These are phyloP conservation scores for Xiphydria camelus DNA, from an alignment of 2,888 invertebrate genomes.

Conservation along the genomic window DNA sequence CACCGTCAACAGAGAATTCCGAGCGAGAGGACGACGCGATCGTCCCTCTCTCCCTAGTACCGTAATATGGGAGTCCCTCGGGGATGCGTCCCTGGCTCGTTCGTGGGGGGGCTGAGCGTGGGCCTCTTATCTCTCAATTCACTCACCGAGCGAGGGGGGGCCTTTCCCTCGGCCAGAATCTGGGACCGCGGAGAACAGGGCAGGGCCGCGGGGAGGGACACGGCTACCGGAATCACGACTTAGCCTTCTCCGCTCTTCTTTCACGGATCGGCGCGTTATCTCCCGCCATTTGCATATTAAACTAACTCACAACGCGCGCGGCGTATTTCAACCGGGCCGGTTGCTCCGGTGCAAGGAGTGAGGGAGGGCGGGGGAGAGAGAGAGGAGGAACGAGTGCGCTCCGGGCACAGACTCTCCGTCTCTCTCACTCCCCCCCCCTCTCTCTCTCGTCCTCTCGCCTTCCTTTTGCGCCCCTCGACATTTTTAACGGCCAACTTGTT, in stretches of 20 bases:
- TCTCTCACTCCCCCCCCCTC: conserved; percentile 3
- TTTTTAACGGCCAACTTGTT: conserved; percentile 44
- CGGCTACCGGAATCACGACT: conserved; percentile 58
- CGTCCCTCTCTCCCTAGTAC: too few relatives aligned
- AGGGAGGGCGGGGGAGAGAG: not conserved
- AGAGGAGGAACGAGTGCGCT: not conserved
- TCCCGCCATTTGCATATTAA: conserved; percentile 56
- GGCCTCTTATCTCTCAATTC: conserved; percentile 55
- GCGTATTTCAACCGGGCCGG: conserved; percentile 43
- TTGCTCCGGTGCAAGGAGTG: not conserved
- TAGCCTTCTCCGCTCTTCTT: conserved; percentile 51
- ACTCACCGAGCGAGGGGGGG: conserved; percentile 32
- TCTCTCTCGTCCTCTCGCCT: not conserved
- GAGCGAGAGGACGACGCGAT: too few relatives aligned
- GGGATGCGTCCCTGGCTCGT: conserved; percentile 34
- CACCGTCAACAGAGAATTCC: too few relatives aligned
- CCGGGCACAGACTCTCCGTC: conserved; percentile 1
- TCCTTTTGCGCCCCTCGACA: conserved; percentile 22
- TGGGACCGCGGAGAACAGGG: conserved; percentile 16
- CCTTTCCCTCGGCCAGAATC: conserved; percentile 5
- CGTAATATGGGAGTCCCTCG: too few relatives aligned
- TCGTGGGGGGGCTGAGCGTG: conserved; percentile 38
- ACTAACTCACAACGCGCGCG: conserved; percentile 55
- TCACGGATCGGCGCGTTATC: conserved; percentile 54
- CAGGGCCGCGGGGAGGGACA: conserved; percentile 39